phyloP scores from a whole-genome alignment of 1,140 invertebrate species.

The Heliconius congener region DNA sequence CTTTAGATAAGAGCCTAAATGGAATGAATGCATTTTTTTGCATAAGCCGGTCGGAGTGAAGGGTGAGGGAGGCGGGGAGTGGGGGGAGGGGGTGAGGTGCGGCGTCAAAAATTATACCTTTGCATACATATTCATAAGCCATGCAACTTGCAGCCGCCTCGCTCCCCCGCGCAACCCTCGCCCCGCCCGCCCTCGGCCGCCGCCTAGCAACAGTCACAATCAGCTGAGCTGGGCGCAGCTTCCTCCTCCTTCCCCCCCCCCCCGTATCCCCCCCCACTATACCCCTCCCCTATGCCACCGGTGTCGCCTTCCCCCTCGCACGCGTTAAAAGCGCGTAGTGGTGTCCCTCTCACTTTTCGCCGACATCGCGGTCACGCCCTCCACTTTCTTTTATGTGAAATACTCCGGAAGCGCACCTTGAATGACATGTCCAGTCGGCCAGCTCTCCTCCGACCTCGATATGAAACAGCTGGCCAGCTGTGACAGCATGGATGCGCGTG shows the following conservation, averaged over 20 bases:
- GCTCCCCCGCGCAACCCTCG: too few relatives aligned
- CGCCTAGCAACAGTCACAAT: slow-evolving; percentile 51
- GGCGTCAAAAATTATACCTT: too few relatives aligned
- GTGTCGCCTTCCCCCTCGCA: slow-evolving; percentile 23
- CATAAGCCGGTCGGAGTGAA: slow-evolving; percentile 36
- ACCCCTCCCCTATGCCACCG: not conserved
- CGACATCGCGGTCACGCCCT: slow-evolving; percentile 19
- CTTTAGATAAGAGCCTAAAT: slow-evolving; percentile 30
- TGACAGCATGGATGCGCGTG: not conserved
- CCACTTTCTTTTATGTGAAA: slow-evolving; percentile 25
- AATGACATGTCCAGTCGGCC: not conserved
- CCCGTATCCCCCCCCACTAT: too few relatives aligned
- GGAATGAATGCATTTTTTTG: slow-evolving; percentile 42
- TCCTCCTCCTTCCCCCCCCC: not conserved
- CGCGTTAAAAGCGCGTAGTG: not conserved
- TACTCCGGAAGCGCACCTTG: slow-evolving; percentile 12
- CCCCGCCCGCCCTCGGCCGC: slow-evolving; percentile 14
- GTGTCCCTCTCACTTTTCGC: slow-evolving; percentile 13
- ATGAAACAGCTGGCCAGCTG: not conserved
- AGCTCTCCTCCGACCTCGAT: not conserved
- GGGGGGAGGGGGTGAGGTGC: too few relatives aligned
- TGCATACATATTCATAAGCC: too few relatives aligned
- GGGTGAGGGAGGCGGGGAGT: slow-evolving; percentile 26
- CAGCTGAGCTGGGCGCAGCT: slow-evolving; percentile 40
- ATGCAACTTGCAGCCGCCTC: too few relatives aligned